phyloP scores from a whole-genome alignment of 2,888 invertebrate species.

The Actias luna region DNA sequence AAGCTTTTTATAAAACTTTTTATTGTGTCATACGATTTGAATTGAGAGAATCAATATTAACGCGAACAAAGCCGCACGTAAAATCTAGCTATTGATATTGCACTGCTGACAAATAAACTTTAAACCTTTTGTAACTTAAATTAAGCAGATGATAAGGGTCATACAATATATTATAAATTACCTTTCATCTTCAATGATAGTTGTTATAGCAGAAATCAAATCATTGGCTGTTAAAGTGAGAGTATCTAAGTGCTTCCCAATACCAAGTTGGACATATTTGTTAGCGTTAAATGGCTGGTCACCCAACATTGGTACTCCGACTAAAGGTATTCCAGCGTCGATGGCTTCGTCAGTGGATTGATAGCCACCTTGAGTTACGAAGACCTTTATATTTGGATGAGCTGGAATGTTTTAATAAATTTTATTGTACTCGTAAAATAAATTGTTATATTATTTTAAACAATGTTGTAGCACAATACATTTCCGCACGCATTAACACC shows the following conservation, averaged over 20 bases:
- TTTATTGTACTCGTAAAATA: not conserved
- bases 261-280: slow-evolving; percentile 41
- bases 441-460: too few species aligned
- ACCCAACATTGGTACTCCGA: slow-evolving; percentile 60
- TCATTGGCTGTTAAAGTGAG: slow-evolving; percentile 38
- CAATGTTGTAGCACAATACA: too few species aligned
- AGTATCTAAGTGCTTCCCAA: slow-evolving; percentile 48
- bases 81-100: too few species aligned
- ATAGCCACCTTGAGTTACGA: slow-evolving; percentile 65
- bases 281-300: slow-evolving; percentile 63
- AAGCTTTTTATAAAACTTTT: too few species aligned
- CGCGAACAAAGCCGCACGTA: too few species aligned
- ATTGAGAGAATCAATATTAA: too few species aligned
- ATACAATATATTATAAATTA: too few species aligned
- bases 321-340: slow-evolving; percentile 54
- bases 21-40: too few species aligned
- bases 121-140: too few species aligned
- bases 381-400: slow-evolving; percentile 65
- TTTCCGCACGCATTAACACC: too few species aligned
- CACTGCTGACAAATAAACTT: too few species aligned
- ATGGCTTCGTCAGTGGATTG: slow-evolving; percentile 69
- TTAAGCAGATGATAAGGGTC: too few species aligned
- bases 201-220: slow-evolving; percentile 37
- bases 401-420: slow-evolving; percentile 26
- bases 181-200: slow-evolving; percentile 36